Conservation (phyloP, 2,113 vertebrate genomes). For the Psammodynastes pulverulentus region DNA sequence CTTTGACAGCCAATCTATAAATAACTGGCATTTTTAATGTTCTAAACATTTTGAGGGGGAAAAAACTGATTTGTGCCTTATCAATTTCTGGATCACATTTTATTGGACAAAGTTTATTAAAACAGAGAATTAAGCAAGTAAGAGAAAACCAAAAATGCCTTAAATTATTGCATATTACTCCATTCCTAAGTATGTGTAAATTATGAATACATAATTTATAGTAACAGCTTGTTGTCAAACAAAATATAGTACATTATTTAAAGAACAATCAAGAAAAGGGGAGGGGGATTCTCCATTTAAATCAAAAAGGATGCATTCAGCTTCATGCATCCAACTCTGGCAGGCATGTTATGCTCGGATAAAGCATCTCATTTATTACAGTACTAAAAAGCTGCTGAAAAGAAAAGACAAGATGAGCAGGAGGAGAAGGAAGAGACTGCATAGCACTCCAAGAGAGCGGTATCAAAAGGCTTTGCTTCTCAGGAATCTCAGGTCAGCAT, state of each 20-base stretch:
- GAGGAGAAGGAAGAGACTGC: conserved; percentile 47
- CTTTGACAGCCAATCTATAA: background rate
- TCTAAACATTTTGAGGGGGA: background rate
- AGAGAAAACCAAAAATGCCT: conserved; percentile 64
- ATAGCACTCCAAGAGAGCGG: conserved; percentile 49
- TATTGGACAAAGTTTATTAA: conserved; percentile 57
- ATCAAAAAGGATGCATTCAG: conserved; percentile 66
- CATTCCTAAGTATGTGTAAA: conserved; percentile 61
- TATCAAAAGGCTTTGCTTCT: background rate
- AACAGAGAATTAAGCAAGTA: conserved; percentile 45
- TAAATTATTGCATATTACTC: conserved; percentile 63
- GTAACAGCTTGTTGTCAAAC: conserved; percentile 66
- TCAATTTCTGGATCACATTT: background rate
- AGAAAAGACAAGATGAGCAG: conserved; percentile 42
- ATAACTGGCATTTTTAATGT: background rate
- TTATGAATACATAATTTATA: conserved; percentile 71
- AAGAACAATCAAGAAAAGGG: conserved; percentile 60
- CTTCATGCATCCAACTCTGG: conserved; percentile 60
- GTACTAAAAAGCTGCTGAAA: conserved; percentile 63
- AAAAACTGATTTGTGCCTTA: background rate
- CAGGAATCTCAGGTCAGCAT: conserved; percentile 83
- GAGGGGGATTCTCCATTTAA: conserved; percentile 67
- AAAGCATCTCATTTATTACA: conserved; percentile 70
- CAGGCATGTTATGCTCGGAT: conserved; percentile 54
- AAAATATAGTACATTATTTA: conserved; percentile 66